Base-by-base conservation (phyloP, 2,888 invertebrate genomes). In the Nasonia oneida region DNA sequence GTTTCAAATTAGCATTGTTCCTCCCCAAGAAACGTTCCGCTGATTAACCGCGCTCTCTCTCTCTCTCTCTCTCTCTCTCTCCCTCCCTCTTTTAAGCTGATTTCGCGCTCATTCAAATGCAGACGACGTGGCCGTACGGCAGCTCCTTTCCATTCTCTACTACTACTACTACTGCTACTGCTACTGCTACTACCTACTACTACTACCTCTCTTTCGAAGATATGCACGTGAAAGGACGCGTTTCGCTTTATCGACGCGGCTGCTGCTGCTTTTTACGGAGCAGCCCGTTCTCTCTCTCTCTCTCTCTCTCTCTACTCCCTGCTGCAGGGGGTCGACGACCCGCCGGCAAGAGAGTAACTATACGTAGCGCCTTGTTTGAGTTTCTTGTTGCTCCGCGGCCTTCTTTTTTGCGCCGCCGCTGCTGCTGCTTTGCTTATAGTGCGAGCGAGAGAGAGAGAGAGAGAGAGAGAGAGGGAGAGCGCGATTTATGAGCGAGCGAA, bases 1-100 rank as follows among this genome's bases (percentile, higher is more conserved):
- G 85, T 85, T 86, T 83, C 84, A 83, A 84, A 87, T 87, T 87
- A 87, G 82, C 87, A 87, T 87, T 82, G 82, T 82, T 80, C 79
- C 23, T 83, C 81, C 64, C 37, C 74, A 84, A 86, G 85, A 87
- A 77, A 83, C 84, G 87, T 87, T 85, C 76, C 77, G 81, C 87
- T 88, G 89, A 88, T 89, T 88, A 89, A 88, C 80, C 85, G 82
- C 64, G 81, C 47, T 42, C 8, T 42, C 57, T 39, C 39, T 39
- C 8, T 42, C 57, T 39, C 39, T 33, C 50, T 33, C 29, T 15
- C 73, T 81, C 76, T 53, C 53, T 53, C 53, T 53, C 53, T 18
- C 4, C 2, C 15, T 61, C 57, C 57, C 57, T 61, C 53, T 64
- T 73, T 67, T 85, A 82, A 85, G 82, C 85, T 79, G 82, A 85